Evolutionary conservation across 1,140 invertebrate species (phyloP), one percentile per base, ranked within the genome.

Genomic region (Danaus plexippus): DNA sequence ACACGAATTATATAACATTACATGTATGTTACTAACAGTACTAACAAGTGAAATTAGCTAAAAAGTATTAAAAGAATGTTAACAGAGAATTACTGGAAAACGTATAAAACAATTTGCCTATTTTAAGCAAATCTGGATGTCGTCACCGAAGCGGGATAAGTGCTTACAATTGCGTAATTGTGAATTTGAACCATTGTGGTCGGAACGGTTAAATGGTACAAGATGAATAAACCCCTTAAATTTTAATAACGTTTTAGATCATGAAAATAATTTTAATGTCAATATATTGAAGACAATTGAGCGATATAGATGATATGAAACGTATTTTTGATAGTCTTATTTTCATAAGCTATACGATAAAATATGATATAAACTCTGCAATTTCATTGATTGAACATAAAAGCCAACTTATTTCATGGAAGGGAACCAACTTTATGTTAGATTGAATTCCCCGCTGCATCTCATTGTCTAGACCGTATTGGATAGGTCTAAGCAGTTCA

Each of bases 81-180:
- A 43, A 56, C 47, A 41, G 47, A 32, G 42, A 61, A 52, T 56
- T 57, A 53, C 45, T 41, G 41, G 47, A 57, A 61, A 55, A 57
- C 22, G 45, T 53, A 52, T 45, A 47, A 57, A 54, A 57, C 18
- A 43, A 22, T n/a, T 49, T n/a, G 47, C 60, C 64, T 75, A 77
- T 72, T 71, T 72, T 66, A 61, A 70, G 66, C 57, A 59, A 65
- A 64, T 61, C 64, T 69, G 52, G 58, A 64, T 73, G 73, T 76
- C 76, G 65, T 64, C 69, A 66, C 60, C 59, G 66, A 59, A 63
- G 52, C 62, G 66, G 66, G 75, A 80, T 80, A 77, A 82, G 70
- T 77, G 73, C 47, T 61, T 69, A 61, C 78, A 84, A 84, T 84
- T 80, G 76, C 71, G 77, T 81, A 83, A 84, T 81, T 71, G 73